phyloP scores from a whole-genome alignment of 2,797 vertebrate genomes.

The Stomatorhinus walkeri region DNA sequence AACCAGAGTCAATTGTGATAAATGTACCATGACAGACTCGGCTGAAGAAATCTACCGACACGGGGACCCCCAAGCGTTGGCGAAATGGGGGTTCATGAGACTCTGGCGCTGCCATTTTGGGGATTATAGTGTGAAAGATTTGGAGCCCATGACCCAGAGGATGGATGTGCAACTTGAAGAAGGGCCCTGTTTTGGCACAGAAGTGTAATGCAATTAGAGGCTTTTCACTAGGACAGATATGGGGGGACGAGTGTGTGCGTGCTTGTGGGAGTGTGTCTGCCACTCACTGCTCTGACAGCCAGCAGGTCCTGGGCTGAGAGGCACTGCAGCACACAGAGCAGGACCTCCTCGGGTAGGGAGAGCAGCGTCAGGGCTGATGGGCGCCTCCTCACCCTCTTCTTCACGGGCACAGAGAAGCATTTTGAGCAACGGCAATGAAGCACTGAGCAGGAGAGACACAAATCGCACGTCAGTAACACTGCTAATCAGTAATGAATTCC shows the following conservation, averaged over 20 bases:
- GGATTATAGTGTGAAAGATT: not conserved
- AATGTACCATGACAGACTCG: not conserved
- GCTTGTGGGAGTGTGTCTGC: not conserved
- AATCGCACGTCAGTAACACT: not conserved
- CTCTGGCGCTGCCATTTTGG: not conserved
- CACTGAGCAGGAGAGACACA: conserved; percentile 40
- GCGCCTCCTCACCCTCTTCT: conserved; percentile 74
- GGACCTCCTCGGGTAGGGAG: conserved; percentile 82
- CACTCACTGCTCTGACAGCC: conserved; percentile 82
- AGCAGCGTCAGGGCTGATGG: conserved; percentile 67
- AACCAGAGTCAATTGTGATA: not conserved
- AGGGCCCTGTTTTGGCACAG: not conserved
- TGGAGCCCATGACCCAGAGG: not conserved
- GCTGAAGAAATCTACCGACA: not conserved
- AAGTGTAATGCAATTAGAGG: not conserved
- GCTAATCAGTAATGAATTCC: not conserved
- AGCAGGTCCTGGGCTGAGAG: conserved; percentile 87
- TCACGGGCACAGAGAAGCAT: conserved; percentile 77
- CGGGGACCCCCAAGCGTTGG: not conserved
- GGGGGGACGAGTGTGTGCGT: not conserved
- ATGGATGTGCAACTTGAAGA: not conserved
- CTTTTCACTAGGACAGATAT: not conserved
- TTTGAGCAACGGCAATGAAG: conserved; percentile 88
- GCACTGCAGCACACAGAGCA: conserved; percentile 83
- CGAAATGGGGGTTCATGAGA: not conserved